phyloP scores from a whole-genome alignment of 2,797 vertebrate species.

The Coracias cyanogaster region DNA sequence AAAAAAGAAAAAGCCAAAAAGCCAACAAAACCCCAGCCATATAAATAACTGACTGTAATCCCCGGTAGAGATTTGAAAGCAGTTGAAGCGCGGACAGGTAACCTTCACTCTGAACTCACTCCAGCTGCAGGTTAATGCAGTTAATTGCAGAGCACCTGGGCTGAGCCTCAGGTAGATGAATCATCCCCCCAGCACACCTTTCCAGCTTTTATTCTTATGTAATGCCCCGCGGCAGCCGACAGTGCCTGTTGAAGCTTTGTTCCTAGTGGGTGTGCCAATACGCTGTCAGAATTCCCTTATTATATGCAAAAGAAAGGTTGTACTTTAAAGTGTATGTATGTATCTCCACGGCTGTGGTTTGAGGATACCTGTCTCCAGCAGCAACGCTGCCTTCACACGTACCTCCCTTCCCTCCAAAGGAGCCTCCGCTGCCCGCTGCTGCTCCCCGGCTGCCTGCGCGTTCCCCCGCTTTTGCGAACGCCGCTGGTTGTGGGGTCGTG shows the following conservation, averaged over 20 bases:
- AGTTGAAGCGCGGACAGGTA: not conserved
- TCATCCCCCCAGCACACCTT: conserved; percentile 64
- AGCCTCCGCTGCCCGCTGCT: not conserved
- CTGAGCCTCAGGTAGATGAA: conserved; percentile 53
- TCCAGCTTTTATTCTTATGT: not conserved
- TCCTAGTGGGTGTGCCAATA: conserved; percentile 41
- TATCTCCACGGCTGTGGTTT: conserved; percentile 12
- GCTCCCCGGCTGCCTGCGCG: not conserved
- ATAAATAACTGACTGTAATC: conserved; percentile 38
- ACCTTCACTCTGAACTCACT: not conserved
- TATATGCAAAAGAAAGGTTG: not conserved
- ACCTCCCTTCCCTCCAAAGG: not conserved
- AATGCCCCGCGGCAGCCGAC: conserved; percentile 35
- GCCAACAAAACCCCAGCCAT: not conserved
- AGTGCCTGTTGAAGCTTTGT: conserved; percentile 45
- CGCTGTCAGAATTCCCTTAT: not conserved
- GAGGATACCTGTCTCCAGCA: not conserved
- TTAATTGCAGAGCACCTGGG: conserved; percentile 62
- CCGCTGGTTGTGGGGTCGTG: not conserved
- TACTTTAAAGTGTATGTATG: not conserved
- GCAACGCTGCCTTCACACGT: not conserved
- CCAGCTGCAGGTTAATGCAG: conserved; percentile 20
- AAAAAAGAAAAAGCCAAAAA: not conserved
- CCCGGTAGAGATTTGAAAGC: not conserved
- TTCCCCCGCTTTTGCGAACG: not conserved